Base-by-base conservation (phyloP, 2,797 vertebrate genomes). In the Sarcoramphus papa region DNA sequence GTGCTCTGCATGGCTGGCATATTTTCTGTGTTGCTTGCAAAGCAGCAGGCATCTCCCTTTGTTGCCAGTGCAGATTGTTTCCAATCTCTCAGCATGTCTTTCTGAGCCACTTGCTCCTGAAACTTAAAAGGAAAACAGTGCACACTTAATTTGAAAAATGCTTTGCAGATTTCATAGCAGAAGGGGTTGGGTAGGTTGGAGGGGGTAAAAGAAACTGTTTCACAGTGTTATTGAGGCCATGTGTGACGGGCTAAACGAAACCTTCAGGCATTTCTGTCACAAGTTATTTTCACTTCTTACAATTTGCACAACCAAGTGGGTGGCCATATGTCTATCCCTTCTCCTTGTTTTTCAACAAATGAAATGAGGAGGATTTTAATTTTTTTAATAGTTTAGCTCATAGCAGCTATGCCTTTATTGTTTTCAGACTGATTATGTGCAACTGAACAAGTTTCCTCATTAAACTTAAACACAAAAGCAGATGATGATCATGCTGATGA, bases 231-330 rank as follows among this genome's bases (percentile, higher is more conserved):
- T 98, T 98, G 96, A 97, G 95, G 87, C 98, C 97, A 98, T 97
- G 97, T 98, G 97, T 95, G 97, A 96, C 47, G 35, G 89, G 90
- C 95, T 94, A 95, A 96, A 88, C 8, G 33, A 97, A 98, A 97
- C 95, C 96, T 95, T 90, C 95, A 95, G 96, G 96, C 96, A 73
- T 28, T 88, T 93, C 97, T 96, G 91, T 96, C 84, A 30, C 94
- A 96, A 80, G 54, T 95, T 97, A 97, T 97, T 98, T 98, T 98
- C 97, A 96, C 92, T 97, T 97, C 95, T 93, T 62, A 21, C 51
- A 96, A 95, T 97, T 97, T 97, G 96, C 95, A 96, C 92, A 94
- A 80, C 97, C 56, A 75, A 84, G 97, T 98, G 97, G 98, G 98
- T 98, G 98, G 98, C 94, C 96, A 73, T 82, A 94, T 78, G 90